Evolutionary conservation across 1,140 invertebrate genomes (phyloP), one percentile per base, ranked within the genome.

Genomic region (Triops longicaudatus): DNA sequence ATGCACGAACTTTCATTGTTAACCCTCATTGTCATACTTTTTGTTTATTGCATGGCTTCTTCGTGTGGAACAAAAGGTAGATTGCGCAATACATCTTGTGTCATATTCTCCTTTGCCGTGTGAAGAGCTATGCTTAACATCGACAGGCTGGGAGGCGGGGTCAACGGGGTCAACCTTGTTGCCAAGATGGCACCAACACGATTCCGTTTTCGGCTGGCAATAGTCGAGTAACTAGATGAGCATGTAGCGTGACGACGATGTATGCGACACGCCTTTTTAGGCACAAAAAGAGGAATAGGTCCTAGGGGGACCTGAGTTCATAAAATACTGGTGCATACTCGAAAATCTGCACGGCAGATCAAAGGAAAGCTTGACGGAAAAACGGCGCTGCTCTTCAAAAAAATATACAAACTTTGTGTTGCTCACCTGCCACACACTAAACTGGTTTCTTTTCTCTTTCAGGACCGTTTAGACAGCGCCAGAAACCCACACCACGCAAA

Each of bases 161-260:
- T 17, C 50, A n/a, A 9, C 6, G 17, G 14, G 50, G 50, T 63
- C 50, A 63, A 63, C 50, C 50, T 63, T 63, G 50, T 63, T 63
- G 14, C 50, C 22, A 6, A 6, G 50, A 63, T 63, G 50, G 50
- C 50, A 63, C 50, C 50, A 63, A 63, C 50, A 63, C 50, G 50
- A 63, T 22, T 63, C 50, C 50, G 31, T 37, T 22, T n/a, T n/a
- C n/a, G n/a, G n/a, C n/a, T 63, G 50, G 50, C 10, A 63, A 1
- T 63, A 14, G 10, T 22, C 17, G 17, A 22, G 50, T 63, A 63
- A 63, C 50, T 63, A 63, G 50, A 63, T 22, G n/a, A 63, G 50
- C 50, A 63, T 63, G 50, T 63, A 63, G 50, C 50, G 50, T 63
- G 50, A 63, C 14, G 50, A 63, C 17, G 50, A 63, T 63, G 50